These are phyloP conservation scores for Lamellibrachia columna DNA, from an alignment of 2,888 invertebrate species.

Conservation along the genomic window DNA sequence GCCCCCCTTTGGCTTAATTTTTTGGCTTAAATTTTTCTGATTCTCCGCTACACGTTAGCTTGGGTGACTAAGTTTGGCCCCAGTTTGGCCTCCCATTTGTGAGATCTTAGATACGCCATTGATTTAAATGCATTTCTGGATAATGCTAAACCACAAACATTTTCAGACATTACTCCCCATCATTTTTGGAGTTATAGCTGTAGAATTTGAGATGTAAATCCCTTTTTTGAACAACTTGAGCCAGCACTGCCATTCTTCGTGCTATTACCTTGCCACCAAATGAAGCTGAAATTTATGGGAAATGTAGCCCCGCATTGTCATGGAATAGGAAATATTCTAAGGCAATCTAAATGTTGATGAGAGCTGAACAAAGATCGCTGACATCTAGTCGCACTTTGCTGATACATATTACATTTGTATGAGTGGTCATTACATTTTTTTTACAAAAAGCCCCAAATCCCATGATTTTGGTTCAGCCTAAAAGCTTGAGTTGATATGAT, in stretches of 20 bases:
- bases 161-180: neutral
- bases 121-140: neutral
- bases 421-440: no score
- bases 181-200: neutral
- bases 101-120: no score
- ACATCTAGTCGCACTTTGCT: no score
- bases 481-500: no score
- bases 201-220: neutral
- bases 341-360: neutral
- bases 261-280: neutral
- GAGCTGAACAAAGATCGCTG: neutral
- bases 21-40: no score
- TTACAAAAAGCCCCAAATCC: no score
- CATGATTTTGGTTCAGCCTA: no score
- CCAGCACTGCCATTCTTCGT: neutral
- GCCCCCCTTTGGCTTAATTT: no score
- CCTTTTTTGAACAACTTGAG: neutral
- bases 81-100: no score
- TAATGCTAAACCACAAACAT: neutral
- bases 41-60: no score
- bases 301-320: neutral
- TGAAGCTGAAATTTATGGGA: neutral
- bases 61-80: no score
- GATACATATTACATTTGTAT: no score
- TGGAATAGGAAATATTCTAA: neutral